A percentile compares a stretch with the other conserved stretches of the same genome.
Conservation (phyloP, 2,113 vertebrate genomes). For the Notiomystis cincta region DNA sequence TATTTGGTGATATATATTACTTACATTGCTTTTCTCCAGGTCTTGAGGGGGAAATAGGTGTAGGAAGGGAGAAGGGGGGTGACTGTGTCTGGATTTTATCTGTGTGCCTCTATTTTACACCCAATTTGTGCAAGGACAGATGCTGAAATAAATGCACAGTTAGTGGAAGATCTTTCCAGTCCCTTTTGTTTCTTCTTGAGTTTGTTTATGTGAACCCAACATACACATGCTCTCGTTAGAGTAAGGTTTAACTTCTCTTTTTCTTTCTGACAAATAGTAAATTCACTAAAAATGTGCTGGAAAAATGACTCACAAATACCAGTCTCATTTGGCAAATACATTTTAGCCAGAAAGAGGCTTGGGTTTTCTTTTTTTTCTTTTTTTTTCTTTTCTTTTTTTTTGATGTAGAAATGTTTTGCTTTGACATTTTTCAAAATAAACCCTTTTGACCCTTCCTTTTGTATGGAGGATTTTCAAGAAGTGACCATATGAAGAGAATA, state of each 20-base stretch:
- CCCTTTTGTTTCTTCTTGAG: neutral
- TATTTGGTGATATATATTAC: neutral
- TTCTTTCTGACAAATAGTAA: conserved; percentile 25
- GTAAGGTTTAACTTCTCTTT: neutral
- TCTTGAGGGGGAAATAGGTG: neutral
- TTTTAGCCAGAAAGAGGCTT: neutral
- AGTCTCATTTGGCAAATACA: neutral
- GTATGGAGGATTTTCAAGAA: neutral
- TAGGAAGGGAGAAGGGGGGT: neutral
- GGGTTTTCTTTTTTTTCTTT: neutral
- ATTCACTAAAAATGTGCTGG: conserved; percentile 15
- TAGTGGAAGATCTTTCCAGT: neutral
- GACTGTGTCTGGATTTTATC: neutral
- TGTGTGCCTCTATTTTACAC: neutral
- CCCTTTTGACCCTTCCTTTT: conserved; percentile 26
- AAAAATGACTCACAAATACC: conserved; percentile 48
- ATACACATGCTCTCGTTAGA: neutral
- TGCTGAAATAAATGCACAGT: neutral
- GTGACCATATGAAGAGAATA: neutral
- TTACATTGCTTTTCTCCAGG: neutral
- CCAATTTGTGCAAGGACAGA: neutral
- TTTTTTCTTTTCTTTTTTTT: neutral
- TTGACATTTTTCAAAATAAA: conserved; percentile 39
- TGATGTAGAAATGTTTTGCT: conserved; percentile 28
- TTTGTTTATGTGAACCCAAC: neutral